Percentiles rank a stretch among this genome's conserved stretches.
phyloP scores from a whole-genome alignment of 2,113 vertebrate species.

The Lepus americanus region DNA sequence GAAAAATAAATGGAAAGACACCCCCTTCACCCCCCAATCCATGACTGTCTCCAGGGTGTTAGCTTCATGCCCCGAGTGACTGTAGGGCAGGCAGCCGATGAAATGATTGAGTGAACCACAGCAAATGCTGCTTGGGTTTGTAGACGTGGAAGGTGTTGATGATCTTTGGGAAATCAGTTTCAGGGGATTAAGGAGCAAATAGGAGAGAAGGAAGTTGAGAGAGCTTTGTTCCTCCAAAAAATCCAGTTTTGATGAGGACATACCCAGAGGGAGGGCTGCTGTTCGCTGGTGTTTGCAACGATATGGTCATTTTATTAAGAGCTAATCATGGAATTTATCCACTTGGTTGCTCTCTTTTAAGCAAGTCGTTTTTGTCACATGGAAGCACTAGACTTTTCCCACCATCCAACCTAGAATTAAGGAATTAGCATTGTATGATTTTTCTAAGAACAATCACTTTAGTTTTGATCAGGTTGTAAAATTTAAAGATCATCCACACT shows the following conservation, averaged over 20 bases:
- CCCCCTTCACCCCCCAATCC: not conserved
- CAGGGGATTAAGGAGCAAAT: not conserved
- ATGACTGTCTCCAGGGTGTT: not conserved
- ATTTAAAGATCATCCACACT: not conserved
- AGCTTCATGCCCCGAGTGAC: not conserved
- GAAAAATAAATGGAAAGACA: too few relatives aligned
- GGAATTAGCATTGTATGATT: constrained; percentile 10
- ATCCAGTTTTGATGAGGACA: not conserved
- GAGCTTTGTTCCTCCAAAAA: not conserved
- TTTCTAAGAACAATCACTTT: constrained; percentile 14
- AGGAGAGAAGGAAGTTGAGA: not conserved
- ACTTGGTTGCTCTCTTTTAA: not conserved
- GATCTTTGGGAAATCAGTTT: not conserved
- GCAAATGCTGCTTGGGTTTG: not conserved
- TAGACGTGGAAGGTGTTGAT: not conserved
- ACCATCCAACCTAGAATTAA: constrained; percentile 13
- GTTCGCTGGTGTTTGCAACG: not conserved
- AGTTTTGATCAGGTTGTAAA: not conserved
- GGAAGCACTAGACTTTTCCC: not conserved
- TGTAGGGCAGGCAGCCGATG: not conserved
- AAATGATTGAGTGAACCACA: not conserved
- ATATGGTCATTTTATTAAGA: constrained; percentile 7
- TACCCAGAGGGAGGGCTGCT: too few relatives aligned
- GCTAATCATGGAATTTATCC: not conserved
- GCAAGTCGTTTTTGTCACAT: not conserved